These are phyloP conservation scores for Ceyx margarethae DNA, from an alignment of 2,113 vertebrate species.

Conservation along the genomic window DNA sequence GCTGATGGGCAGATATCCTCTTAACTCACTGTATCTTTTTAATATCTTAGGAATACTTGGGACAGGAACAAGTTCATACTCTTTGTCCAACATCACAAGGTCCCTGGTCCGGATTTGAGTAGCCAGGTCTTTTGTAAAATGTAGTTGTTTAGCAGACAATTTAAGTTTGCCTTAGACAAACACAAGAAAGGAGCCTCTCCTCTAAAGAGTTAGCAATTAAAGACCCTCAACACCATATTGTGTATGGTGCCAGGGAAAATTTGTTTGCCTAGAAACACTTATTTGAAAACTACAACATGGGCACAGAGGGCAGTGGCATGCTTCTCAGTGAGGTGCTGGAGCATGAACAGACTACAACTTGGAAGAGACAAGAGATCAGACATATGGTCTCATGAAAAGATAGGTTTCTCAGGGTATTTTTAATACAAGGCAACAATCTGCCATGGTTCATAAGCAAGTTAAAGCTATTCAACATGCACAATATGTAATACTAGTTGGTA, in stretches of 20 bases:
- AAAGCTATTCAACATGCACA: not conserved
- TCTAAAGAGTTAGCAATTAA: not conserved
- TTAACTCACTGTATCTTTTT: not conserved
- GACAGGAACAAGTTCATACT: not conserved
- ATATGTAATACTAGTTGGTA: not conserved
- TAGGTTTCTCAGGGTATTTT: not conserved
- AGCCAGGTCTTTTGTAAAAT: not conserved
- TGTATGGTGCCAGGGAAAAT: not conserved
- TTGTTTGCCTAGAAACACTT: not conserved
- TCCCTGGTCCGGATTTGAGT: not conserved
- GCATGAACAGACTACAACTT: not conserved
- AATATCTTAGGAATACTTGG: not conserved
- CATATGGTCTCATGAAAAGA: conserved; percentile 12
- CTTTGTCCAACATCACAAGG: not conserved
- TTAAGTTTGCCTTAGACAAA: not conserved
- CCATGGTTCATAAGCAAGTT: not conserved
- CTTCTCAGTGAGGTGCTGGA: not conserved
- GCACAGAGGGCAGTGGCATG: not conserved
- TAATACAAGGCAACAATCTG: not conserved
- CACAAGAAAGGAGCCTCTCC: not conserved
- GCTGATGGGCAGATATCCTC: not conserved
- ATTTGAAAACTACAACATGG: not conserved
- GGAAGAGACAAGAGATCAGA: conserved; percentile 1
- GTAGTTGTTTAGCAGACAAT: not conserved
- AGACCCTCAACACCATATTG: not conserved